Evolutionary conservation across 1,140 invertebrate species (phyloP).

Genomic region (Dinothrombium tinctorium): DNA sequence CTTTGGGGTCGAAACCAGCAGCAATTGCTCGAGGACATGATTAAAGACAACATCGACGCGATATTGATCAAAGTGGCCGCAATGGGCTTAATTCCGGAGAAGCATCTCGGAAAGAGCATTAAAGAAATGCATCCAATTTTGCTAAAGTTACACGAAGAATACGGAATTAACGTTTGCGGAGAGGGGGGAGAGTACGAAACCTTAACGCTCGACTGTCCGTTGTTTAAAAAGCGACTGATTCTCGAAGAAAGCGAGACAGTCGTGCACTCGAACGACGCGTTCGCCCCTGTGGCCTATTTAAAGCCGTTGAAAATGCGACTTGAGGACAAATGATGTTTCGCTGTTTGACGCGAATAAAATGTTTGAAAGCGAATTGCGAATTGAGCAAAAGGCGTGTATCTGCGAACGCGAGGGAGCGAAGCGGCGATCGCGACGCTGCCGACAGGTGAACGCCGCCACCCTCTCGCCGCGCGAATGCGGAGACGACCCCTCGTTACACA

Average conservation of each 20-base stretch:
- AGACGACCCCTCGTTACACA: too few relatives aligned
- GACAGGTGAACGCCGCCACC: too few relatives aligned
- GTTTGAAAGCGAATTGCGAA: too few relatives aligned
- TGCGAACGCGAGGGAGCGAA: too few relatives aligned
- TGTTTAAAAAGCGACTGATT: conserved; percentile 69
- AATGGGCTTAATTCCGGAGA: conserved; percentile 41
- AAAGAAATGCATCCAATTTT: conserved; percentile 61
- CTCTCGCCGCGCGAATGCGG: too few relatives aligned
- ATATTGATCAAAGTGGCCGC: conserved; percentile 87
- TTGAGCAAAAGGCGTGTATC: too few relatives aligned
- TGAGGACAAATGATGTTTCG: conserved; percentile 16
- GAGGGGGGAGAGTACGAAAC: conserved; percentile 99
- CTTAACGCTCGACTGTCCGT: conserved; percentile 83
- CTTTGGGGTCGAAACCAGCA: conserved; percentile 82
- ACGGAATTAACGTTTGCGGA: conserved; percentile 88
- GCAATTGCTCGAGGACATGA: conserved; percentile 90
- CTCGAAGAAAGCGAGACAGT: conserved; percentile 63
- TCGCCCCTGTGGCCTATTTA: conserved; percentile 75
- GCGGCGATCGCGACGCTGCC: too few relatives aligned
- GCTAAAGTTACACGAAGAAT: conserved; percentile 67
- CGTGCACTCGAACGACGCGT: conserved; percentile 64
- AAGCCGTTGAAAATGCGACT: conserved; percentile 52
- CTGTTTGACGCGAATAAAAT: too few relatives aligned
- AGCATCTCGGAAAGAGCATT: conserved; percentile 68
- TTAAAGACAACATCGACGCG: conserved; percentile 66